phyloP scores from a whole-genome alignment of 2,888 invertebrate species.

The Torymus texanus region DNA sequence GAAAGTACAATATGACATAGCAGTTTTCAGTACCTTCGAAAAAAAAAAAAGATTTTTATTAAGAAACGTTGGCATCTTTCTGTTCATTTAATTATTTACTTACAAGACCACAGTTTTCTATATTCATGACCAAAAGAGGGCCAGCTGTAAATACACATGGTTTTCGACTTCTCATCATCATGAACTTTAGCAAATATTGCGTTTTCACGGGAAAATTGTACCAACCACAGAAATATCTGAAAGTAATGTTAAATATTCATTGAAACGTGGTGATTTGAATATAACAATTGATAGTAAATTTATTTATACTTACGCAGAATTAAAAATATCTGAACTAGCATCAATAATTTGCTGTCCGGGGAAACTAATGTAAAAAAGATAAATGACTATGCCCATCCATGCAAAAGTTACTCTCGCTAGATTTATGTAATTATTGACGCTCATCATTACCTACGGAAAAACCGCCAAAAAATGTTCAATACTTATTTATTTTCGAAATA shows the following conservation, averaged over 20 bases:
- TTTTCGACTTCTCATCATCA: constrained; percentile 11
- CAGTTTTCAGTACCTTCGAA: constrained; percentile 16
- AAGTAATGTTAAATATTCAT: background rate
- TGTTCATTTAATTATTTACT: constrained; percentile 3
- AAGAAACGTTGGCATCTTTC: too few species aligned
- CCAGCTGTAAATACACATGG: constrained; percentile 39
- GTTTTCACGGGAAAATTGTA: constrained; percentile 33
- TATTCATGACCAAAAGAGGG: constrained; percentile 25
- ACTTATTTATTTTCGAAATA: background rate
- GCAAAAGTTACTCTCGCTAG: background rate
- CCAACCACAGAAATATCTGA: constrained; percentile 37
- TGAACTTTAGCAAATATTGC: constrained; percentile 23
- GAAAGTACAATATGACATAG: constrained; percentile 32
- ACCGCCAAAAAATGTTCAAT: too few species aligned
- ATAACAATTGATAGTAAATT: background rate
- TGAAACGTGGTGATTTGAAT: background rate
- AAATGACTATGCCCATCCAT: background rate
- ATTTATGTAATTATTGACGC: background rate
- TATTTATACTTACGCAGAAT: constrained; percentile 16
- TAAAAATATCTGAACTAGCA: constrained; percentile 7
- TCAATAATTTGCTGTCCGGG: constrained; percentile 35
- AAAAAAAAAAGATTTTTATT: background rate
- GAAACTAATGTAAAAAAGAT: constrained; percentile 12
- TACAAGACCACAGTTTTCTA: constrained; percentile 30
- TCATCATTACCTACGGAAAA: constrained; percentile 5